These are phyloP conservation scores for Pegea sp. DNA, from an alignment of 23 tunicate genomes.

Conservation along the genomic window DNA sequence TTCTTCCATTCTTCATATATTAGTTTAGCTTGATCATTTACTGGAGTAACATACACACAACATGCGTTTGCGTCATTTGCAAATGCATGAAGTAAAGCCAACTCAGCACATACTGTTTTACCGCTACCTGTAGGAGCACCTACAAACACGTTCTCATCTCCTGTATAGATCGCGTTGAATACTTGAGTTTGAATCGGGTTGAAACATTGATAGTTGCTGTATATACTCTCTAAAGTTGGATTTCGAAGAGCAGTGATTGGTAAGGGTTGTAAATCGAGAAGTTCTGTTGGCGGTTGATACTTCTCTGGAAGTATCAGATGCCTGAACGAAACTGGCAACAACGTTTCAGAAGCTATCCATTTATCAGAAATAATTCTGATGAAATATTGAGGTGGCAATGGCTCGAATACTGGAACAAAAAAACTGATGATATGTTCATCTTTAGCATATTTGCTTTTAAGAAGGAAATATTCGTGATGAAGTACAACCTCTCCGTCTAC, in stretches of 20 bases:
- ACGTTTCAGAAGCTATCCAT: constrained; percentile 92
- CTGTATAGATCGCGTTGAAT: constrained; percentile 82
- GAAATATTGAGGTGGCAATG: constrained; percentile 97
- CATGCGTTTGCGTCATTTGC: constrained; percentile 33
- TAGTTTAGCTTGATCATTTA: constrained; percentile 68
- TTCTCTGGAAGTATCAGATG: constrained; percentile 94
- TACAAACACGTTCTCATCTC: constrained; percentile 82
- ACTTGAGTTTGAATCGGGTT: constrained; percentile 98
- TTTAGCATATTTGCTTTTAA: constrained; percentile 72
- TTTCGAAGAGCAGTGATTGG: constrained; percentile 87
- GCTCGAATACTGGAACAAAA: constrained; percentile 95
- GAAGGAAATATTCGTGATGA: constrained; percentile 87
- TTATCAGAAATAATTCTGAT: constrained; percentile 82
- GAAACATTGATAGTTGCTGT: constrained; percentile 68
- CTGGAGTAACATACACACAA: constrained; percentile 79
- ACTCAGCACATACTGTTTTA: constrained; percentile 90
- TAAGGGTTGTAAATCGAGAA: constrained; percentile 91
- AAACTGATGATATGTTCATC: constrained; percentile 94
- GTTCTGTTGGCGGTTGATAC: constrained; percentile 90
- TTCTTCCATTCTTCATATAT: constrained; percentile 81
- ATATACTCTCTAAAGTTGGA: constrained; percentile 59
- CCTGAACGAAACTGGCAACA: constrained; percentile 88
- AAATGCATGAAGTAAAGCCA: constrained; percentile 70
- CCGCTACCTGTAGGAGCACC: constrained; percentile 99
- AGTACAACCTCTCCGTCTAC: constrained; percentile 93